A percentile compares a stretch with the other conserved stretches of the same genome.
Evolutionary conservation across 2,797 vertebrate species (phyloP).

Genomic region (Cichlasoma orientale): DNA sequence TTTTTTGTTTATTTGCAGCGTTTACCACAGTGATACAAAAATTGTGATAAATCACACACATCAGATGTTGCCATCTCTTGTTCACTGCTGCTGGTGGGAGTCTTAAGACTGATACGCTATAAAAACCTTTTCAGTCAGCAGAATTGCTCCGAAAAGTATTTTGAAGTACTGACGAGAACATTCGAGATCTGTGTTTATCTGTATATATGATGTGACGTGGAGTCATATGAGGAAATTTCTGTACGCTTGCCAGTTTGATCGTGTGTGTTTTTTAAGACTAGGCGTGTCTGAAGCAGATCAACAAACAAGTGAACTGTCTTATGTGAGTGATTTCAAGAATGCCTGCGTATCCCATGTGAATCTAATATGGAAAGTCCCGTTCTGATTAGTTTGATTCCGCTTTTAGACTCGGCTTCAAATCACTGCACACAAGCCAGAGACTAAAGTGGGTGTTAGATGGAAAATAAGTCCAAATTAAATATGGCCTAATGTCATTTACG

Average conservation of each 20-base stretch:
- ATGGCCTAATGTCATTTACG: neutral
- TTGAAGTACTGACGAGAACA: neutral
- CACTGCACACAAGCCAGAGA: conserved; percentile 9
- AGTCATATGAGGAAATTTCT: conserved; percentile 5
- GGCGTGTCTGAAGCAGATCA: neutral
- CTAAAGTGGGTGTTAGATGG: neutral
- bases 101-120: neutral
- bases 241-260: neutral
- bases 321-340: conserved; percentile 40
- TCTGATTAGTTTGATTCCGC: conserved; percentile 48
- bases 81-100: neutral
- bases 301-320: neutral
- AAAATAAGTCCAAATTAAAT: neutral
- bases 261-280: neutral
- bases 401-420: conserved; percentile 29
- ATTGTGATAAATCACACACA: neutral
- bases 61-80: neutral
- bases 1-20: no score
- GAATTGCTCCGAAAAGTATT: neutral
- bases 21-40: no score
- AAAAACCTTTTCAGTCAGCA: neutral
- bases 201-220: neutral
- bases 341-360: conserved; percentile 56
- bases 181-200: neutral
- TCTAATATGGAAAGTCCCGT: conserved; percentile 63